A percentile compares a stretch with the other conserved stretches of the same genome.
phyloP scores from a whole-genome alignment of 2,113 vertebrate genomes.

The Aix galericulata region DNA sequence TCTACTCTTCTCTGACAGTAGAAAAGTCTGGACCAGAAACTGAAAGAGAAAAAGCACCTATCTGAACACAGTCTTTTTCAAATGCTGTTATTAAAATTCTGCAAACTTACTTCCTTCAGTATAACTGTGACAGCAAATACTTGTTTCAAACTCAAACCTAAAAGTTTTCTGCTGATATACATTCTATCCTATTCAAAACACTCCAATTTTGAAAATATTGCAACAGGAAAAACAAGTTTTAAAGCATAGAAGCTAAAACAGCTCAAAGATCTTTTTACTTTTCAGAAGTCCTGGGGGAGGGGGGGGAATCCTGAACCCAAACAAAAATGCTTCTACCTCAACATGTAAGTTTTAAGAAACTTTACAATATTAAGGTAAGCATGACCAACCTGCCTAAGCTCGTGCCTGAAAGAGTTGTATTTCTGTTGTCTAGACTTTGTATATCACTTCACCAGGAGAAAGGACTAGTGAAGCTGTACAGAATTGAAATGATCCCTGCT shows the following conservation, averaged over 20 bases:
- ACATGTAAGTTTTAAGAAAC: background rate
- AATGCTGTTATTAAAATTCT: background rate
- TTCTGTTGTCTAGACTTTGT: background rate
- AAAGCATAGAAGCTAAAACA: background rate
- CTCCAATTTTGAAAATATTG: background rate
- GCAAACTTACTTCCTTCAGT: background rate
- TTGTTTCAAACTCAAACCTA: background rate
- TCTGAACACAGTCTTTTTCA: background rate
- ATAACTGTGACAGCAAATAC: background rate
- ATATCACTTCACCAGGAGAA: background rate
- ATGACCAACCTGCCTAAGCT: background rate
- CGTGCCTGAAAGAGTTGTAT: background rate
- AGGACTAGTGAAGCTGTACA: background rate
- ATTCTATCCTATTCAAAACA: background rate
- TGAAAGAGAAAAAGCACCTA: background rate
- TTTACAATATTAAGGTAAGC: background rate
- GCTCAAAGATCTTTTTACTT: background rate
- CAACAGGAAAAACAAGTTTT: conserved; percentile 13
- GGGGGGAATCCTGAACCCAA: background rate
- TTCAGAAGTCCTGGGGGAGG: background rate
- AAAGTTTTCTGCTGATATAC: background rate
- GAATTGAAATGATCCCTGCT: background rate
- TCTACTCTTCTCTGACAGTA: background rate
- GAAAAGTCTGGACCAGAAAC: background rate
- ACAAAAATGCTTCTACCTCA: background rate